A percentile compares a stretch with the other conserved stretches of the same genome.
Evolutionary conservation across 2,113 vertebrate species (phyloP).

Genomic region (Misgurnus mizolepis): DNA sequence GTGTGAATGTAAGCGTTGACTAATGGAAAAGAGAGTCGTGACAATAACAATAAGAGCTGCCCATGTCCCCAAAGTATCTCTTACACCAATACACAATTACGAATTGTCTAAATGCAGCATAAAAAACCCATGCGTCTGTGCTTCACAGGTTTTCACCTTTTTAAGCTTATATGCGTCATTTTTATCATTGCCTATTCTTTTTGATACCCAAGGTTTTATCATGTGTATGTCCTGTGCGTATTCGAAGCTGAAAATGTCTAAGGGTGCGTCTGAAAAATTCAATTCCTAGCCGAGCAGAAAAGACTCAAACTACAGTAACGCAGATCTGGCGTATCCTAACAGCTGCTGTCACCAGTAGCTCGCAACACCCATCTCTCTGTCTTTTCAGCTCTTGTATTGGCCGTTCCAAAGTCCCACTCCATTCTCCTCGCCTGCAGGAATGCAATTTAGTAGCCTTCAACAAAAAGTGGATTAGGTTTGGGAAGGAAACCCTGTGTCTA

Average conservation of each 20-base stretch:
- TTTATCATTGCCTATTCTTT: neutral
- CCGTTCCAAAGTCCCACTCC: constrained; percentile 24
- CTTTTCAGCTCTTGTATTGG: constrained; percentile 33
- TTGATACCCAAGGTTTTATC: neutral
- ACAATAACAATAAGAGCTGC: constrained; percentile 34
- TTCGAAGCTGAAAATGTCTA: neutral
- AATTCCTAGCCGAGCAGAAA: constrained; percentile 1
- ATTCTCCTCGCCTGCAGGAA: constrained; percentile 40
- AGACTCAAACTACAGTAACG: neutral
- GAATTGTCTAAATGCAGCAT: neutral
- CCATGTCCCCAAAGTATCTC: constrained; percentile 35
- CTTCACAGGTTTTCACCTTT: no score
- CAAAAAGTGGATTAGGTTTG: constrained; percentile 51
- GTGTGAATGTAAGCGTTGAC: constrained; percentile 36
- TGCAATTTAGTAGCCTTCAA: constrained; percentile 40
- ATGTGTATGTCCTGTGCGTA: neutral
- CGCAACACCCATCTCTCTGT: constrained; percentile 29
- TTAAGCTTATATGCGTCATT: no score
- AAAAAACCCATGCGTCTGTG: neutral
- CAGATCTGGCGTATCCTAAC: constrained; percentile 23
- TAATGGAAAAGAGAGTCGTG: constrained; percentile 42
- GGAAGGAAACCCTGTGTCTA: constrained; percentile 25
- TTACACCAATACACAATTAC: constrained; percentile 21
- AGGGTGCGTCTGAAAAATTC: neutral
- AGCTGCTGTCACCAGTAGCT: constrained; percentile 36